A percentile compares a stretch with the other conserved stretches of the same genome.
These are phyloP conservation scores for Champsocephalus esox DNA, from an alignment of 2,797 vertebrate genomes.

Conservation along the genomic window DNA sequence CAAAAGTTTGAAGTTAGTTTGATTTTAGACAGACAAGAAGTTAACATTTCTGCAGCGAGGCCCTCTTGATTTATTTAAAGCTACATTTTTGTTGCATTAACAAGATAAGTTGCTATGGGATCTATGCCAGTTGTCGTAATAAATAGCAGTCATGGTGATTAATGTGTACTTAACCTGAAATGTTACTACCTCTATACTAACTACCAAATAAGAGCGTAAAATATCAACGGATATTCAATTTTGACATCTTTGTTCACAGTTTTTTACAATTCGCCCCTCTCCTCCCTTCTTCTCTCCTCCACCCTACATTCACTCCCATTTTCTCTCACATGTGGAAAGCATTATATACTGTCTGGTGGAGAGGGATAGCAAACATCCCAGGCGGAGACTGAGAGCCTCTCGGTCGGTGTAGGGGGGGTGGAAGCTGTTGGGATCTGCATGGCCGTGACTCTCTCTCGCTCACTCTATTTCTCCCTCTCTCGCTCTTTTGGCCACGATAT, in stretches of 20 bases:
- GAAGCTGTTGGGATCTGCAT: constrained; percentile 55
- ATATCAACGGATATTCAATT: not conserved
- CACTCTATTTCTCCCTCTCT: constrained; percentile 35
- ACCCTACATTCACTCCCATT: constrained; percentile 46
- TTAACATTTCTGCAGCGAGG: not conserved
- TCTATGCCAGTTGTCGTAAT: not conserved
- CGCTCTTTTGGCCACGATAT: constrained; percentile 43
- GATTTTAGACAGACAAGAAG: constrained; percentile 1
- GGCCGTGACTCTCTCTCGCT: not conserved
- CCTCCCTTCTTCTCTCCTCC: constrained; percentile 30
- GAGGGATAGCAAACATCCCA: constrained; percentile 81
- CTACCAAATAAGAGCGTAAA: not conserved
- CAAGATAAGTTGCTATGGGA: not conserved
- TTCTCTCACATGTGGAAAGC: constrained; percentile 85
- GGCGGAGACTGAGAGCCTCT: constrained; percentile 66
- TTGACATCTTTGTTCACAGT: not conserved
- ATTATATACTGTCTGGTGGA: constrained; percentile 88
- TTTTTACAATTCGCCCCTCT: constrained; percentile 50
- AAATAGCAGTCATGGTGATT: not conserved
- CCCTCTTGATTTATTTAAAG: not conserved
- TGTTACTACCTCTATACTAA: not conserved
- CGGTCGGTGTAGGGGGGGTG: constrained; percentile 36
- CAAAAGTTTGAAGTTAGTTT: not conserved
- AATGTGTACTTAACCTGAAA: not conserved
- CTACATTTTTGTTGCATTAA: not conserved